Percentiles rank a stretch among this genome's conserved stretches.
Evolutionary conservation across 2,113 vertebrate genomes (phyloP).

Genomic region (Fukomys damarensis): DNA sequence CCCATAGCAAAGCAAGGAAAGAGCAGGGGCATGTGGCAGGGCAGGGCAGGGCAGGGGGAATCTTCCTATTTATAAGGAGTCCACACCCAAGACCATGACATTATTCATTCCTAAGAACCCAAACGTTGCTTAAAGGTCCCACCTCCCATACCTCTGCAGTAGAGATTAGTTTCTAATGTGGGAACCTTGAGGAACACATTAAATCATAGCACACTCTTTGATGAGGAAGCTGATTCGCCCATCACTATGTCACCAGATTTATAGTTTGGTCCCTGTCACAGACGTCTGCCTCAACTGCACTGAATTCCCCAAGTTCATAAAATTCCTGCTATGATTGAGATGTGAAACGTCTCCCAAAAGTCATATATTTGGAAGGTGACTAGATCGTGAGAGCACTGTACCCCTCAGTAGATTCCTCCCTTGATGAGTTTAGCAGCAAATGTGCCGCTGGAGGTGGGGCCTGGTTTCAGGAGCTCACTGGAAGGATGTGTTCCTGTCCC

Average conservation of each 20-base stretch:
- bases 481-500: no score
- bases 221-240: not conserved
- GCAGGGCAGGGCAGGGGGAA: no score
- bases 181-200: not conserved
- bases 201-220: not conserved
- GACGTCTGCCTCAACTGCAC: slow-evolving; percentile 11
- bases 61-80: not conserved
- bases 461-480: no score
- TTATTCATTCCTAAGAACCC: not conserved
- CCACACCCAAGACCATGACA: no score
- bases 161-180: not conserved
- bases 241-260: not conserved
- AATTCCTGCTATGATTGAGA: not conserved
- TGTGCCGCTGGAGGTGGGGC: no score
- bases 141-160: not conserved
- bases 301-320: not conserved
- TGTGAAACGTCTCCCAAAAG: no score
- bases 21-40: no score
- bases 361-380: no score
- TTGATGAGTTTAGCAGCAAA: no score
- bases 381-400: no score
- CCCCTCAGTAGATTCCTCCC: no score
- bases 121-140: not conserved
- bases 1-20: not conserved
- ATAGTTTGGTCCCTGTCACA: not conserved